Percentiles rank a stretch among this genome's conserved stretches.
Conservation (phyloP, 2,797 vertebrate species). For the Gadopsis marmoratus region DNA sequence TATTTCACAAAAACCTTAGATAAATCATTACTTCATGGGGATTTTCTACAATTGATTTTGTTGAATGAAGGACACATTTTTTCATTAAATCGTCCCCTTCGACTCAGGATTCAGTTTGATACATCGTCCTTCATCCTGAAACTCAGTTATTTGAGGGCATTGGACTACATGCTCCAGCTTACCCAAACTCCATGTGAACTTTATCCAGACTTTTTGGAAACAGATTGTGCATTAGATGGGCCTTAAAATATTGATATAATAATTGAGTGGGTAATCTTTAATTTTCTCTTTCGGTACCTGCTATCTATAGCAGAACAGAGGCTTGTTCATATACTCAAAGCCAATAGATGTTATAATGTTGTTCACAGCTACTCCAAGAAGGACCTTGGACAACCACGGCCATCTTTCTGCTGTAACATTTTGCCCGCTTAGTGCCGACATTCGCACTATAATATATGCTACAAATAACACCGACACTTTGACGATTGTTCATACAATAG, state of each 20-base stretch:
- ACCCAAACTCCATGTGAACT: slow-evolving; percentile 1
- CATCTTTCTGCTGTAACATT: neutral
- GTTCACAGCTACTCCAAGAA: neutral
- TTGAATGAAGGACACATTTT: slow-evolving; percentile 33
- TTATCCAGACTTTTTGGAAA: slow-evolving; percentile 7
- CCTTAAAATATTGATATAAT: slow-evolving; percentile 31
- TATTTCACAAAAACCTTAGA: slow-evolving; percentile 20
- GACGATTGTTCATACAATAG: too few species aligned
- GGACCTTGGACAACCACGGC: too few species aligned
- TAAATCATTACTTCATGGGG: slow-evolving; percentile 28
- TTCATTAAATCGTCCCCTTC: neutral
- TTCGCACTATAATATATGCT: too few species aligned
- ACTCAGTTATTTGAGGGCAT: neutral
- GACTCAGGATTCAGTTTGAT: slow-evolving; percentile 12
- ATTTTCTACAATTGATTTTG: slow-evolving; percentile 44
- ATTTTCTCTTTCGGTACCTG: too few species aligned
- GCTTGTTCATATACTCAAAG: too few species aligned
- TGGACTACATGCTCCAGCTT: neutral
- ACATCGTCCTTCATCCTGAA: slow-evolving; percentile 39
- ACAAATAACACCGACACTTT: too few species aligned
- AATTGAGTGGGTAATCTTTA: slow-evolving; percentile 22
- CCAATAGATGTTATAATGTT: too few species aligned
- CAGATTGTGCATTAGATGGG: neutral
- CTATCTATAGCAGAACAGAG: too few species aligned
- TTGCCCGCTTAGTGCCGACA: too few species aligned